Conservation (phyloP, 2,113 vertebrate species). For the Dolichallabes microphthalmus region DNA sequence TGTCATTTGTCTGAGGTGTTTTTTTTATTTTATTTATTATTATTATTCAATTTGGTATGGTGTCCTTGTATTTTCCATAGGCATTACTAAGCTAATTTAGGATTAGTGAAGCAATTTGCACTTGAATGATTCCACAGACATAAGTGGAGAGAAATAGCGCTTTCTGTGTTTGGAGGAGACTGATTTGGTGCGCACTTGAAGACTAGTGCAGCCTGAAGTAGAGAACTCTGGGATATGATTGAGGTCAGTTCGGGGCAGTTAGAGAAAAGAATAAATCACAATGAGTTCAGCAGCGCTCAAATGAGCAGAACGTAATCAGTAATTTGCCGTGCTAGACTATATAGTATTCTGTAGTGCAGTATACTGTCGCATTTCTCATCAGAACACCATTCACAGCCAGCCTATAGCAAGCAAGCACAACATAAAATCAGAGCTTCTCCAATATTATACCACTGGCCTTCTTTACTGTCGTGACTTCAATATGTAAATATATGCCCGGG, state of each 20-base stretch:
- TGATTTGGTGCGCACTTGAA: constrained; percentile 38
- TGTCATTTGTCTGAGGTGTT: background rate
- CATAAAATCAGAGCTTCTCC: background rate
- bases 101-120: constrained; percentile 40
- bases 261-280: constrained; percentile 34
- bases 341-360: background rate
- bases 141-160: background rate
- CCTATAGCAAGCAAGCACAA: background rate
- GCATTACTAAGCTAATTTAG: constrained; percentile 32
- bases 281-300: constrained; percentile 35
- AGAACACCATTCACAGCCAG: background rate
- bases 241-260: constrained; percentile 37
- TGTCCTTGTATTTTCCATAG: constrained; percentile 30
- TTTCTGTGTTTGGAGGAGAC: constrained; percentile 15
- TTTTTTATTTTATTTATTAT: constrained; percentile 2
- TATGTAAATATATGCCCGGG: constrained; percentile 4
- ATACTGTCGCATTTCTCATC: background rate
- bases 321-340: background rate
- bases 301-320: background rate
- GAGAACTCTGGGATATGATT: constrained; percentile 32
- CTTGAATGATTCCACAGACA: constrained; percentile 34
- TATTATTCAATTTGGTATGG: constrained; percentile 18
- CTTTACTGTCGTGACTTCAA: background rate
- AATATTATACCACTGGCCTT: background rate
- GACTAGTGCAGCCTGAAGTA: constrained; percentile 22